Conservation (phyloP, 2,888 invertebrate species). For the Ennomos fuscantarius region DNA sequence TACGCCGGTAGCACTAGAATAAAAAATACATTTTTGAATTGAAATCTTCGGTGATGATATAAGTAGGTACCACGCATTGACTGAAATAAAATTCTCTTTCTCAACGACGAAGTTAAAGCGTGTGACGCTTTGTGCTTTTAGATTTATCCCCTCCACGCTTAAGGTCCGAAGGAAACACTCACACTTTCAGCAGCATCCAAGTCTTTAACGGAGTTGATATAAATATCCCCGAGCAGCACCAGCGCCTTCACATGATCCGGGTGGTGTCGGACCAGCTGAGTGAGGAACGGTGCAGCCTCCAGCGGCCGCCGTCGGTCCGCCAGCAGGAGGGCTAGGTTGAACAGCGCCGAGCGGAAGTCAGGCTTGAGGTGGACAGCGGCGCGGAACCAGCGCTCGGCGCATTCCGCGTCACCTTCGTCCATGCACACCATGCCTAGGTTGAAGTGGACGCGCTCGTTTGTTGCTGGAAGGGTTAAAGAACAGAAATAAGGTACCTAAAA, state of each 20-base stretch:
- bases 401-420: slow-evolving; percentile 95
- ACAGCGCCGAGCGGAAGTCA: slow-evolving; percentile 96
- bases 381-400: slow-evolving; percentile 96
- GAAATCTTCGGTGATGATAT: no score
- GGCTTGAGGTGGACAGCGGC: slow-evolving; percentile 94
- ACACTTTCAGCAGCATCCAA: slow-evolving; percentile 97
- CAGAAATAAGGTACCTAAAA: no score
- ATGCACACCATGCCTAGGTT: slow-evolving; percentile 98
- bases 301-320: slow-evolving; percentile 95
- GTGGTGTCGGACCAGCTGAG: slow-evolving; percentile 95
- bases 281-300: slow-evolving; percentile 96
- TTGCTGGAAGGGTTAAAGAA: slow-evolving; percentile 82
- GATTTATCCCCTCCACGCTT: no score
- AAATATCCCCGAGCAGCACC: slow-evolving; percentile 97
- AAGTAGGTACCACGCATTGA: no score
- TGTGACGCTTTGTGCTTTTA: no score
- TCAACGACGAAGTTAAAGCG: no score
- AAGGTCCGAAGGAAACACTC: no score
- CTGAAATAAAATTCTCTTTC: no score
- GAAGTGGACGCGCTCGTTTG: slow-evolving; percentile 96
- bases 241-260: slow-evolving; percentile 97
- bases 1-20: slow-evolving; percentile 93
- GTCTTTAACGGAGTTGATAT: slow-evolving; percentile 97
- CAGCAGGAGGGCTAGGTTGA: slow-evolving; percentile 95
- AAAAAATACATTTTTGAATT: no score